A percentile compares a stretch with the other conserved stretches of the same genome.
phyloP scores from a whole-genome alignment of 2,113 vertebrate species.

The Chaetops frenatus region DNA sequence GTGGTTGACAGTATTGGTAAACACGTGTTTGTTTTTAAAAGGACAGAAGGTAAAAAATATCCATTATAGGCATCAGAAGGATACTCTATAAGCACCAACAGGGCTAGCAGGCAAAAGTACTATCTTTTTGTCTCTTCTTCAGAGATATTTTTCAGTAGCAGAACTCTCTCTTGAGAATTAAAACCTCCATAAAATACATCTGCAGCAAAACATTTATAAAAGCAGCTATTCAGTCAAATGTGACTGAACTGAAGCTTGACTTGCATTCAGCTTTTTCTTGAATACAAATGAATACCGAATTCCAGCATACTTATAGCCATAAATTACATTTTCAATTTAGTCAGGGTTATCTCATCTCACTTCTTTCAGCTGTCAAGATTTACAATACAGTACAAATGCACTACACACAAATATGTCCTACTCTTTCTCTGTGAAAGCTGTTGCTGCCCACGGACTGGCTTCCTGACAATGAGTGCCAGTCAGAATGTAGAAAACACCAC shows the following conservation, averaged over 20 bases:
- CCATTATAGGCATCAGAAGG: neutral
- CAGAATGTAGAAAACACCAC: neutral
- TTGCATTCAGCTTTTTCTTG: neutral
- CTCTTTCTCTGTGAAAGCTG: conserved; percentile 14
- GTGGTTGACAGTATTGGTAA: neutral
- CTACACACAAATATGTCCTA: conserved; percentile 25
- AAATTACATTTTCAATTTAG: neutral
- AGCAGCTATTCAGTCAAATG: conserved; percentile 4
- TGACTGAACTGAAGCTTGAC: neutral
- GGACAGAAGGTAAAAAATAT: neutral
- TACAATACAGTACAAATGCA: neutral
- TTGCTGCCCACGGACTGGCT: conserved; percentile 24
- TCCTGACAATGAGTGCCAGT: neutral
- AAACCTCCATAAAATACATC: neutral
- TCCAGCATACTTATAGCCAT: neutral
- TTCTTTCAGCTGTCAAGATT: neutral
- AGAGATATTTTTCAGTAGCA: neutral
- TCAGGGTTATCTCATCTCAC: neutral
- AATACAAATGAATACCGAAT: conserved; percentile 1
- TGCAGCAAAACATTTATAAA: neutral
- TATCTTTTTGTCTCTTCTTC: neutral
- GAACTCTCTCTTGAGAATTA: conserved; percentile 10
- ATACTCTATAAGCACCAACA: neutral
- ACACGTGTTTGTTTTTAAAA: neutral
- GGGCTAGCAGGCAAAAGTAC: neutral